Base-by-base conservation (phyloP, 2,113 vertebrate species). In the Centrocercus urophasianus region DNA sequence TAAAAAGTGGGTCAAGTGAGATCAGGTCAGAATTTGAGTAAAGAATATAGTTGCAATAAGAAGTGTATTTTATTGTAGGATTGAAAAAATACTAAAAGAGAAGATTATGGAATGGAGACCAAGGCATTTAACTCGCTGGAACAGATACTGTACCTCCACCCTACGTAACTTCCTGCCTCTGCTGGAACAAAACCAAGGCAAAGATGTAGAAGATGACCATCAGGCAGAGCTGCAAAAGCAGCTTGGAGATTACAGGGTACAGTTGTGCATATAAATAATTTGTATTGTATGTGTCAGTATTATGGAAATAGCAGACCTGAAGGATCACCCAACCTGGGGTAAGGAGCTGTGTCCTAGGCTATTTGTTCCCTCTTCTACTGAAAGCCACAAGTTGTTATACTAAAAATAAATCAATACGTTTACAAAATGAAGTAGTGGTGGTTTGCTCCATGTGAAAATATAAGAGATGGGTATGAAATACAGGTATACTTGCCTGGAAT, bases 21-120 rank as follows among this genome's bases (percentile, higher is more conserved):
- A 61, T 32, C 27, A 47, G 11, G 36, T 90, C 27, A 40, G 54
- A 16, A 59, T 21, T 22, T 50, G 11, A 40, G 5, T 60, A 78
- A 74, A 25, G 48, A 69, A 4, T 1, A 38, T 15, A 43, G 19
- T 4, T 50, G 38, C 67, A 70, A 43, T 65, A 38, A 76, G 11
- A 22, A 56, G 2, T 60, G 43, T 69, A 1, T 70, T 91, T 71
- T 70, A 78, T 10, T 93, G 38, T 66, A 99, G 99, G 93, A 98
- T 99, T 95, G 99, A 99, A 97, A 99, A 99, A 95, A 97, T 99
- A 81, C 69, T 99, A 27, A 99, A 98, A 95, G 99, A 99, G 70
- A 99, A 99, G 96, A 98, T 99, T 57, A 99, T 99, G 99, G 98
- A 99, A 86, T 99, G 99, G 99, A 98, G 99, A 64, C 99, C 99